phyloP scores from a whole-genome alignment of 2,888 invertebrate genomes.

The Miltochrista miniata region DNA sequence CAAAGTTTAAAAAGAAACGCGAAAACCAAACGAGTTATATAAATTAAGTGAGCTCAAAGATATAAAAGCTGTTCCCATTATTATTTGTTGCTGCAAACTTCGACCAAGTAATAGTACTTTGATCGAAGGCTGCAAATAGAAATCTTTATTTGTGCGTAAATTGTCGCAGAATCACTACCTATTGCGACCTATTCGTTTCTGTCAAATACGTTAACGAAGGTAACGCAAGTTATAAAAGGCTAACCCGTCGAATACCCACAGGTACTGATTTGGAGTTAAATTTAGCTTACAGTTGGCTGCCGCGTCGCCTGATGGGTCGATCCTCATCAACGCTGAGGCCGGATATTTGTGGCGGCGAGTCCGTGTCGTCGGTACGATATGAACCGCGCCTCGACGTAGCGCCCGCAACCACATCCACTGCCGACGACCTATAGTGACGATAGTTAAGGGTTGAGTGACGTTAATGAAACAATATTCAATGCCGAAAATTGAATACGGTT shows the following conservation, averaged over 20 bases:
- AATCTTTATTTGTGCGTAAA: too few relatives aligned
- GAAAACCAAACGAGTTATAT: too few relatives aligned
- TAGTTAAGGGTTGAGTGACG: not conserved
- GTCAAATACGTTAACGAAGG: not conserved
- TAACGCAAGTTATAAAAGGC: not conserved
- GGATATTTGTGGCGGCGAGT: conserved; percentile 82
- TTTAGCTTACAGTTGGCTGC: conserved; percentile 91
- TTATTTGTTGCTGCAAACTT: too few relatives aligned
- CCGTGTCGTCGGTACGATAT: conserved; percentile 83
- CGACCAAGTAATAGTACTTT: too few relatives aligned
- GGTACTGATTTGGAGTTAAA: not conserved
- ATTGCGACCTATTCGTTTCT: not conserved
- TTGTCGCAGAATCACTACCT: too few relatives aligned
- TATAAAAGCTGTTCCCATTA: too few relatives aligned
- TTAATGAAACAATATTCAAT: not conserved
- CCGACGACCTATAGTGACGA: conserved; percentile 85
- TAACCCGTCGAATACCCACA: not conserved
- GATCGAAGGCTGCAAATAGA: too few relatives aligned
- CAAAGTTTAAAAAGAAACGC: too few relatives aligned
- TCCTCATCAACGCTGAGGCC: conserved; percentile 88
- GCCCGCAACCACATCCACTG: conserved; percentile 92
- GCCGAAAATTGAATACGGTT: not conserved
- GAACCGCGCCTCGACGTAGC: conserved; percentile 85
- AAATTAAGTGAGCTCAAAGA: too few relatives aligned
- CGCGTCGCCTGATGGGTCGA: conserved; percentile 89